These are phyloP conservation scores for Pitta sordida DNA, from an alignment of 2,113 vertebrate species.

Conservation along the genomic window DNA sequence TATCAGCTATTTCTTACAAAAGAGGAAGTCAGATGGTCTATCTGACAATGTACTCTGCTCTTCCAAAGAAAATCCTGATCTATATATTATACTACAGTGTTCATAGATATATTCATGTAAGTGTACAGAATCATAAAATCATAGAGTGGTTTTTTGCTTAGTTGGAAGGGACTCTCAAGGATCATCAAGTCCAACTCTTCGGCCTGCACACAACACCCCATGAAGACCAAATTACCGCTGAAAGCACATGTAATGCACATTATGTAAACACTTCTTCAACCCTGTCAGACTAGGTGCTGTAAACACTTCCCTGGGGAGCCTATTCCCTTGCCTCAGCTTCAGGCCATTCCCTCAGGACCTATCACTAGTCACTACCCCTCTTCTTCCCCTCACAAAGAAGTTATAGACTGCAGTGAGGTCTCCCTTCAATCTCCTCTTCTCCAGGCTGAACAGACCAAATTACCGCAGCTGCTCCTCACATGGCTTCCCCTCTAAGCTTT, in stretches of 20 bases:
- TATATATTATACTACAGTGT: neutral
- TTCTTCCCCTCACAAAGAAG: rapidly evolving
- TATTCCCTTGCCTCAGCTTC: too few relatives aligned
- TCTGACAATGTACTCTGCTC: neutral
- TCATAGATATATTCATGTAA: neutral
- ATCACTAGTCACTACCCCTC: too few relatives aligned
- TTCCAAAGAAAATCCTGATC: neutral
- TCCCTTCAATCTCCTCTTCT: neutral
- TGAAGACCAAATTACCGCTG: too few relatives aligned
- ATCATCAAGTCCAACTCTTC: neutral
- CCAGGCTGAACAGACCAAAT: neutral
- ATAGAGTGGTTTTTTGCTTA: neutral
- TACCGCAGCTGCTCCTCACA: neutral
- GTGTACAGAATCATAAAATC: neutral
- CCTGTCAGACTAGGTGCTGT: neutral
- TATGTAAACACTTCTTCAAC: neutral
- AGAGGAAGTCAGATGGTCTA: neutral
- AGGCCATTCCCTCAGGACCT: too few relatives aligned
- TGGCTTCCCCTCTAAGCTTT: rapidly evolving
- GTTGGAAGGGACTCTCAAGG: neutral
- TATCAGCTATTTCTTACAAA: neutral
- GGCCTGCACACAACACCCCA: neutral
- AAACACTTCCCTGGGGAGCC: neutral
- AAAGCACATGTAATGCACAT: too few relatives aligned
- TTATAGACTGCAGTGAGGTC: neutral